Percentiles rank a stretch among this genome's conserved stretches.
Evolutionary conservation across 30 jellyfish, hydroid and myxozoan genomes (phyloP).

Genomic region (Turritopsis rubra): DNA sequence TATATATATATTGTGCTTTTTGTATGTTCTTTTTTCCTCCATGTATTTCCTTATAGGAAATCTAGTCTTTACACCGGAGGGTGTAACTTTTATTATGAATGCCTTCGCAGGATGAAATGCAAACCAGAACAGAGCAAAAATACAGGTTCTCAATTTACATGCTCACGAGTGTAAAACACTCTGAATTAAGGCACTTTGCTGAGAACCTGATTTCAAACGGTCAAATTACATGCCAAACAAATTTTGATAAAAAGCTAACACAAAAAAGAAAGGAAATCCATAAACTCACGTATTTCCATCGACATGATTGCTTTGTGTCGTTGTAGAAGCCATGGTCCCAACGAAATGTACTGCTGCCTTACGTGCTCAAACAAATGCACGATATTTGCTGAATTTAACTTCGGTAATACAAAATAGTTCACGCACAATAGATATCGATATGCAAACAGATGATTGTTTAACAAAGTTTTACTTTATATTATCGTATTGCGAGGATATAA

Average conservation of each 20-base stretch:
- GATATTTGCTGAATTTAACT: background rate
- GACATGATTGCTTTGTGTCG: background rate
- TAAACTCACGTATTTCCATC: constrained; percentile 3
- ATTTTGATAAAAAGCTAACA: background rate
- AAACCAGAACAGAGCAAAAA: no score
- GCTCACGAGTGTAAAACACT: no score
- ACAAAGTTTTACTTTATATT: background rate
- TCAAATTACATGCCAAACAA: no score
- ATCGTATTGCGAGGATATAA: background rate
- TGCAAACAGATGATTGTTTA: background rate
- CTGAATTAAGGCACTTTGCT: no score
- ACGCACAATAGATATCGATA: background rate
- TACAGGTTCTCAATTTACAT: no score
- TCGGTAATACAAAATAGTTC: background rate
- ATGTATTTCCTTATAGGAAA: no score
- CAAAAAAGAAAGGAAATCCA: background rate
- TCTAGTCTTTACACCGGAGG: no score
- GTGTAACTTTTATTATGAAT: no score
- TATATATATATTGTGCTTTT: no score
- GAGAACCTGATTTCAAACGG: no score
- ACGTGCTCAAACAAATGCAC: background rate
- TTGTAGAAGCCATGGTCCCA: background rate
- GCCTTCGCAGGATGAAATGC: no score
- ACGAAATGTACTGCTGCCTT: background rate
- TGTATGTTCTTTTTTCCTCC: no score